Conservation (phyloP, 1,140 invertebrate species). For the Drosophila tani region DNA sequence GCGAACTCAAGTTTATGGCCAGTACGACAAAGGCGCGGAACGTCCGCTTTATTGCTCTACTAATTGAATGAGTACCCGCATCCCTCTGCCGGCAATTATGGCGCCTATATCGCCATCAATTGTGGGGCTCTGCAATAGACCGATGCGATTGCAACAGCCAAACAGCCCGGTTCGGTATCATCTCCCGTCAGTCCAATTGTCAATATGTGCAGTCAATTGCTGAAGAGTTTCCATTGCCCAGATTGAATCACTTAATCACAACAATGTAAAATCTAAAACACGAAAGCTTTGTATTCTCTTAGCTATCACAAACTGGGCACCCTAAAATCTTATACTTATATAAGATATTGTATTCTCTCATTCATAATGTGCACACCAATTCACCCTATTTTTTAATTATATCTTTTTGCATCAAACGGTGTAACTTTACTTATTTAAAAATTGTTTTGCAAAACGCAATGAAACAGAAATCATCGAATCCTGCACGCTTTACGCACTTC, state of each 20-base stretch:
- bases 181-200: slow-evolving; percentile 48
- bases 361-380: neutral
- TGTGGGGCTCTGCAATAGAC: slow-evolving; percentile 65
- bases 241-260: slow-evolving; percentile 37
- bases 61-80: slow-evolving; percentile 68
- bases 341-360: neutral
- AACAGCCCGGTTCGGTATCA: slow-evolving; percentile 28
- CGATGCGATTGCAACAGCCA: slow-evolving; percentile 68
- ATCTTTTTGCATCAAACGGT: neutral
- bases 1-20: slow-evolving; percentile 66
- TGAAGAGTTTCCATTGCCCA: neutral
- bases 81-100: slow-evolving; percentile 31
- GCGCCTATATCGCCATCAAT: slow-evolving; percentile 69
- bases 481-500: too few relatives aligned
- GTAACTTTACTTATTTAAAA: neutral
- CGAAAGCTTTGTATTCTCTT: neutral
- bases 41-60: slow-evolving; percentile 66
- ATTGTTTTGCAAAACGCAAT: neutral
- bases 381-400: neutral
- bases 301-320: neutral
- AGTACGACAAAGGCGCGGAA: slow-evolving; percentile 46
- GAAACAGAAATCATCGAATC: too few relatives aligned
- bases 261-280: slow-evolving; percentile 33
- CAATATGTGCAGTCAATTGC: slow-evolving; percentile 11
- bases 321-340: too few relatives aligned